Base-by-base conservation (phyloP, 1,140 invertebrate species). In the Aphelenchoides besseyi region DNA sequence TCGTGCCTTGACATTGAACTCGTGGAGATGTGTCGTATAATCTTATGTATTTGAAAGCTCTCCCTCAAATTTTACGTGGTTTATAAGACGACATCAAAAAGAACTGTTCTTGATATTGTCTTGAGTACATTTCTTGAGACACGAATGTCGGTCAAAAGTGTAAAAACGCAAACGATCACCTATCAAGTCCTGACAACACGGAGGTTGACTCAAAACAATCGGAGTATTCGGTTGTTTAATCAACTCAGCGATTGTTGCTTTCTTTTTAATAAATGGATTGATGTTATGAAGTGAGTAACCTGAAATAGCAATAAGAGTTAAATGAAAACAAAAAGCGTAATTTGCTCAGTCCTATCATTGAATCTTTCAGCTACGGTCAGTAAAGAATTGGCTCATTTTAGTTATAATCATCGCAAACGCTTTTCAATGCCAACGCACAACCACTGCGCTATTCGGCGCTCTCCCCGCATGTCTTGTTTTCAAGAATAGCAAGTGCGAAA, bases 331-430 rank as follows among this genome's bases (percentile, higher is more conserved):
- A n/a, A n/a, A n/a, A n/a, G n/a, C n/a, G n/a, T n/a, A n/a, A n/a
- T n/a, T n/a, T n/a, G n/a, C 23, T 48, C 41, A 48, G 41, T 16
- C 41, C 41, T 48, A 48, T 48, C 41, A 48, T 48, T 48, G 5
- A 8, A 33, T 59, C 23, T 33, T 23, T 8, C 18, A 59, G 5
- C 32, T 8, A 5, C 23, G 5, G 5, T 59, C 26, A 33, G 5
- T 8, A 59, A 59, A 59, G 55, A 59, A 59, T 59, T 59, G 55
- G 55, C 55, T 59, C 55, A 59, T 59, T n/a, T n/a, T n/a, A n/a
- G 5, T 59, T 59, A 8, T 59, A 5, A 18, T 59, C 55, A 59
- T 59, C 18, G 32, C 26, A 29, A 5, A 33, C 41, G 23, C n/a
- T n/a, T 23, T 23, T 48, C 41, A 48, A 48, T 48, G n/a, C 41